A percentile compares a stretch with the other conserved stretches of the same genome.
Evolutionary conservation across 2,888 invertebrate species (phyloP).

Genomic region (Alloplasta piceator): DNA sequence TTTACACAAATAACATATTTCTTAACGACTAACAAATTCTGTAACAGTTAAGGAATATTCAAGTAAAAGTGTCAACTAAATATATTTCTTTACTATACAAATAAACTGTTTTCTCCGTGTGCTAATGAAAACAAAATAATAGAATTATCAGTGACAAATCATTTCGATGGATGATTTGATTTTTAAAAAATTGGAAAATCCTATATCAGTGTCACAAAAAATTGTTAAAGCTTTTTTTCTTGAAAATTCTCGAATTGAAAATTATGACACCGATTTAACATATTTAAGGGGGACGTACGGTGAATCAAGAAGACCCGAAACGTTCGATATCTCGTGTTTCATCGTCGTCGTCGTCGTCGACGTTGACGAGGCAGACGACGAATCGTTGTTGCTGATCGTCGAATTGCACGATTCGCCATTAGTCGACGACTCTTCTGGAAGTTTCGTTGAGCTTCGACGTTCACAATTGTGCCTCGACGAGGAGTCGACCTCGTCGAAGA

Average conservation of each 20-base stretch:
- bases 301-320: constrained; percentile 42
- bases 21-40: too few relatives aligned
- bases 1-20: too few relatives aligned
- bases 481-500: constrained; percentile 60
- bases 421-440: constrained; percentile 56
- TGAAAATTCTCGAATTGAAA: neutral
- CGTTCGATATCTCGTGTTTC: constrained; percentile 53
- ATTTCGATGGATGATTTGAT: too few relatives aligned
- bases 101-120: too few relatives aligned
- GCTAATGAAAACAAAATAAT: too few relatives aligned
- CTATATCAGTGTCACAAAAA: neutral
- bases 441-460: constrained; percentile 58
- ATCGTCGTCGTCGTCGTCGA: constrained; percentile 12
- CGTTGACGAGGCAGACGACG: constrained; percentile 21
- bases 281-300: constrained; percentile 43
- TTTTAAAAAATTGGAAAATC: neutral
- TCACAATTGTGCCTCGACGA: constrained; percentile 54
- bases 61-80: too few relatives aligned
- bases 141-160: too few relatives aligned
- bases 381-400: constrained; percentile 49
- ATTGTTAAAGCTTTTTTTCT: too few relatives aligned
- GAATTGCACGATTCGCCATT: constrained; percentile 43
- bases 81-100: too few relatives aligned
- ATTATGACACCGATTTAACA: too few relatives aligned
- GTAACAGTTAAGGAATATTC: too few relatives aligned